phyloP scores from a whole-genome alignment of 2,888 invertebrate species.

The Idaea dimidiata region DNA sequence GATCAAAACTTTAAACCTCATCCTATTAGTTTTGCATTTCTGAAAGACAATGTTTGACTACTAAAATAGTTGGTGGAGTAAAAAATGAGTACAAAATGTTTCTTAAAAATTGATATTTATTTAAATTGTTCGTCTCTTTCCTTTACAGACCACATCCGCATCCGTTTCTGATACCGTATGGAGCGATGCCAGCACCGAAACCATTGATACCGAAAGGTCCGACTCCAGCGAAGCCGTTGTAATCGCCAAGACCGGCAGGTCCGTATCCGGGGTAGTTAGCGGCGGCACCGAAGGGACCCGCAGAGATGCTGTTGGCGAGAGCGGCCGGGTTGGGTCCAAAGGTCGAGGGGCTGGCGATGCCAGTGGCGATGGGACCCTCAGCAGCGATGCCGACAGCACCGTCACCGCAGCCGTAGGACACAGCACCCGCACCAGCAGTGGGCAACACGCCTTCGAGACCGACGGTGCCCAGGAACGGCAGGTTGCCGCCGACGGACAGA shows the following conservation, averaged over 20 bases:
- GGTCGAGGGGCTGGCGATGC: constrained; percentile 10
- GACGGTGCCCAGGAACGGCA: constrained; percentile 45
- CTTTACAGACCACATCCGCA: neutral
- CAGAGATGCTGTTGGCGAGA: neutral
- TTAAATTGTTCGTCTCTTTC: neutral
- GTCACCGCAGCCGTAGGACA: constrained; percentile 42
- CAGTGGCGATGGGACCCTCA: constrained; percentile 26
- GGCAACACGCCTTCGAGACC: constrained; percentile 41
- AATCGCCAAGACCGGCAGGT: neutral
- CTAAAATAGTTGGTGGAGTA: too few species aligned
- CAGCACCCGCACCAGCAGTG: constrained; percentile 39
- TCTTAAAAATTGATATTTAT: neutral
- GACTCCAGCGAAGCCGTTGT: neutral
- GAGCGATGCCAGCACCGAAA: neutral
- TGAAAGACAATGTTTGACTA: too few species aligned
- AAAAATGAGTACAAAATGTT: too few species aligned
- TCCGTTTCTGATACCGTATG: neutral
- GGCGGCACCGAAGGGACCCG: constrained; percentile 6
- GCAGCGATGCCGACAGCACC: constrained; percentile 37
- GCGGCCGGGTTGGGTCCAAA: constrained; percentile 8
- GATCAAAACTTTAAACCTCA: too few species aligned
- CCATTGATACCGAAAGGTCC: neutral
- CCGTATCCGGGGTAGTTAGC: constrained; percentile 1
- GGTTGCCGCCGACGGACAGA: constrained; percentile 40
- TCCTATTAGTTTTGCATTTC: too few species aligned